Evolutionary conservation across 2,888 invertebrate genomes (phyloP).

Genomic region (Pandemis cinnamomeana): DNA sequence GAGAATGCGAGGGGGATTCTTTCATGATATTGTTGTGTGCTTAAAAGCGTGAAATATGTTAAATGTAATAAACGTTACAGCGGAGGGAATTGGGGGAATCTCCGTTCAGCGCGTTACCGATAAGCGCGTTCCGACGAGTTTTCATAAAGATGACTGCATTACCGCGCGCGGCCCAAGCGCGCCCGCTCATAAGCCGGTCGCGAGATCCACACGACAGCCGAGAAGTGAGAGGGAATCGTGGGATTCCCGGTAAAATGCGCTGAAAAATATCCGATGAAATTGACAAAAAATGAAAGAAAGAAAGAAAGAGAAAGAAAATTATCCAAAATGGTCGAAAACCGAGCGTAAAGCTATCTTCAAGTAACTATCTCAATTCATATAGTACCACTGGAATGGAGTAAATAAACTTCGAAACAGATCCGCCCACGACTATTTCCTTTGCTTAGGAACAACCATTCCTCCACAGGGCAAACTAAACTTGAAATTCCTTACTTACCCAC

Average conservation of each 20-base stretch:
- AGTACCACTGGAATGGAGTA: not conserved
- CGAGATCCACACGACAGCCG: not conserved
- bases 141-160: conserved; percentile 43
- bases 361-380: not conserved
- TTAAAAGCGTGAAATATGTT: conserved; percentile 40
- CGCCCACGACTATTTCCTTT: not conserved
- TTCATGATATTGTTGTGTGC: conserved; percentile 28
- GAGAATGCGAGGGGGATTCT: conserved; percentile 11
- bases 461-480: conserved; percentile 1
- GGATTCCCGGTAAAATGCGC: too few relatives aligned
- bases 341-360: not conserved
- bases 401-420: not conserved
- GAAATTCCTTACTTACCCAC: conserved; percentile 5
- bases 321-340: not conserved
- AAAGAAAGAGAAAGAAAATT: too few relatives aligned
- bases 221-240: too few relatives aligned
- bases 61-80: conserved; percentile 41
- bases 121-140: conserved; percentile 39
- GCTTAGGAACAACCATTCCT: not conserved
- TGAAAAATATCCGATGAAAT: too few relatives aligned
- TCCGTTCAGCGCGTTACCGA: conserved; percentile 41
- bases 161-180: conserved; percentile 32
- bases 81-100: conserved; percentile 37
- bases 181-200: not conserved
- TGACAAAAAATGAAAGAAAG: too few relatives aligned